Evolutionary conservation across 2,797 vertebrate species (phyloP).

Genomic region (Xiphorhynchus erythropygius): DNA sequence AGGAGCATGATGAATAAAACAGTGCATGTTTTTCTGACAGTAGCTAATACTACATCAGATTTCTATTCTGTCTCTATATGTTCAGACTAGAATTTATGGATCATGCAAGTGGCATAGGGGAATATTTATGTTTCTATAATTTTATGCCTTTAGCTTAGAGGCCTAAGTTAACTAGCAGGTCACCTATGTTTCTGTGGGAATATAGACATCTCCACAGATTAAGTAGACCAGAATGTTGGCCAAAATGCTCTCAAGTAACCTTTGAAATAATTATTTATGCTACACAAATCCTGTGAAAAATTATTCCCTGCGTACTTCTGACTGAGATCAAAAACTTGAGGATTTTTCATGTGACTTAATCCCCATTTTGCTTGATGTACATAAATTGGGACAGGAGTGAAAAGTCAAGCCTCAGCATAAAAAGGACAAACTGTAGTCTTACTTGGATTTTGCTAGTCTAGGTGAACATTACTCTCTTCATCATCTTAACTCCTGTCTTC

Average conservation of each 20-base stretch:
- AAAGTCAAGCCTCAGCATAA: rapidly evolving
- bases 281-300: neutral
- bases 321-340: neutral
- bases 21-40: neutral
- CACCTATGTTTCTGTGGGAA: neutral
- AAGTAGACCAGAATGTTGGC: neutral
- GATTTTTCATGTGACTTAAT: neutral
- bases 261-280: neutral
- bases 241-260: neutral
- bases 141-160: neutral
- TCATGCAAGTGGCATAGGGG: neutral
- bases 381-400: neutral
- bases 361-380: neutral
- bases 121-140: neutral
- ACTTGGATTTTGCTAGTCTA: neutral
- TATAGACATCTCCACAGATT: neutral
- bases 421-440: neutral
- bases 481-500: neutral
- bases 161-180: neutral
- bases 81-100: neutral
- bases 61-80: neutral
- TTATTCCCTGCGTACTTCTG: neutral
- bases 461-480: neutral
- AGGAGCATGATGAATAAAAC: neutral
- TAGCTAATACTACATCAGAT: neutral